Evolutionary conservation across 2,797 vertebrate species (phyloP).

Genomic region (Helarctos malayanus): DNA sequence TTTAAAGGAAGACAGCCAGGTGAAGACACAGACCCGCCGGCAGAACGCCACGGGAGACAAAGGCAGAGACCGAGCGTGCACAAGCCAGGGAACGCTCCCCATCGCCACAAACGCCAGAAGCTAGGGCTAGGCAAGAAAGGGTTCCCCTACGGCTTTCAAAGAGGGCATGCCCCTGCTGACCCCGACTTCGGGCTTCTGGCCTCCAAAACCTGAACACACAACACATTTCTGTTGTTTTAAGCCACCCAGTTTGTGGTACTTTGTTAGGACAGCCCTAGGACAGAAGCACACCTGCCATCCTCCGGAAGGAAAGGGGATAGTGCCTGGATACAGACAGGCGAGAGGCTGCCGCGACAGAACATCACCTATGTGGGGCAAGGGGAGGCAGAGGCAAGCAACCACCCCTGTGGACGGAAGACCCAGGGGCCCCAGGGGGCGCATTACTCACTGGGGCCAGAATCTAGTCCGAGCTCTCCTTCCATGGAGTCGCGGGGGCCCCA

Average conservation of each 20-base stretch:
- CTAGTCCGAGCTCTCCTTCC: slow-evolving; percentile 88
- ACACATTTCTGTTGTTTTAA: not conserved
- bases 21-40: not conserved
- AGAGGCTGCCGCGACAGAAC: not conserved
- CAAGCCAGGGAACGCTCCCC: not conserved
- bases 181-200: not conserved
- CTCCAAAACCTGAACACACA: not conserved
- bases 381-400: not conserved
- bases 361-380: accelerated
- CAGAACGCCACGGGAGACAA: accelerated
- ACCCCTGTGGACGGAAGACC: not conserved
- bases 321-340: not conserved
- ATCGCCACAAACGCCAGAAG: not conserved
- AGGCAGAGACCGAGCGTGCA: not conserved
- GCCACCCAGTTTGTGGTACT: not conserved
- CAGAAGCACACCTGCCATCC: not conserved
- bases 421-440: accelerated
- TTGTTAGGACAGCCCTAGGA: not conserved
- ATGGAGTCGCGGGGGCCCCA: slow-evolving; percentile 88
- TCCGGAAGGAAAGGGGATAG: not conserved
- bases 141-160: not conserved
- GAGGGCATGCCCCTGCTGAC: accelerated
- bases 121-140: not conserved
- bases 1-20: not conserved
- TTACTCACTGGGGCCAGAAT: slow-evolving; percentile 86